Conservation (phyloP, 2,888 invertebrate species). For the Phortica okadai region DNA sequence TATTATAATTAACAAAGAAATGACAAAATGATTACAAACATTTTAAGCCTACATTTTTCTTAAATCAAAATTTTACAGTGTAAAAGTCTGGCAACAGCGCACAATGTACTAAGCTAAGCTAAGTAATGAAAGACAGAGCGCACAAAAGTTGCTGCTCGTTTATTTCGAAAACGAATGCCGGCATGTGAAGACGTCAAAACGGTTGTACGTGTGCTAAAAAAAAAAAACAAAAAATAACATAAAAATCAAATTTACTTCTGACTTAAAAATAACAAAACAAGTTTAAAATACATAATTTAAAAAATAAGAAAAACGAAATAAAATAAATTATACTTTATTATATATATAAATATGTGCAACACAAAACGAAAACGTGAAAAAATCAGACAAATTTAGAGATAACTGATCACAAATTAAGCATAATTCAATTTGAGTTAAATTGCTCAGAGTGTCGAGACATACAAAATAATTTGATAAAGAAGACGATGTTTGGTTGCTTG, state of each 20-base stretch:
- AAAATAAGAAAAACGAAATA: not conserved
- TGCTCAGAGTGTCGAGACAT: slow-evolving; percentile 15
- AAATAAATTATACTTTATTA: not conserved
- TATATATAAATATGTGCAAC: not conserved
- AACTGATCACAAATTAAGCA: not conserved
- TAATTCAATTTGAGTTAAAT: slow-evolving; percentile 20
- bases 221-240: not conserved
- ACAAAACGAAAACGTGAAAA: not conserved
- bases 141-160: not conserved
- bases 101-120: slow-evolving; percentile 6
- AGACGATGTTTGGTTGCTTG: too few species aligned
- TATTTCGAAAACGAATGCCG: slow-evolving; percentile 27
- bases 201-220: not conserved
- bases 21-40: too few species aligned
- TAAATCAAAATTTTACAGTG: too few species aligned
- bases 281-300: not conserved
- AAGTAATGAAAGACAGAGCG: not conserved
- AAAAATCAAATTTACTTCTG: not conserved
- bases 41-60: too few species aligned
- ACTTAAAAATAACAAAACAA: not conserved
- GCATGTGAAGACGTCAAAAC: not conserved
- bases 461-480: not conserved
- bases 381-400: slow-evolving; percentile 8
- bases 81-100: slow-evolving; percentile 2
- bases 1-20: too few species aligned